Base-by-base conservation (phyloP, 2,888 invertebrate species). In the Xanthia togata region DNA sequence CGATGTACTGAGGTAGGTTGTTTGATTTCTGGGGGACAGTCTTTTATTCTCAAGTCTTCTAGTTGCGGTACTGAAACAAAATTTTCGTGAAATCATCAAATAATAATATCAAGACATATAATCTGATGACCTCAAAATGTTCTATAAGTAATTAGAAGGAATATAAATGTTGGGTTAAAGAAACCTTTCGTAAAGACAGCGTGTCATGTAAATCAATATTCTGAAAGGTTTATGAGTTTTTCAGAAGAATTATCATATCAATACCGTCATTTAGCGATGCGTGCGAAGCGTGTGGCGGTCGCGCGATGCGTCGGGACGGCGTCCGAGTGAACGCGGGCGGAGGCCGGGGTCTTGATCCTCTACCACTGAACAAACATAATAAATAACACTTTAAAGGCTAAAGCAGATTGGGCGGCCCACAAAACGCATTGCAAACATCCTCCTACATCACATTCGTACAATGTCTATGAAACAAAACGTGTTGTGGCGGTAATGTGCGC, bases 301-400 rank as follows among this genome's bases (percentile, higher is more conserved):
- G 97, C 82, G 98, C 97, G 91, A 98, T 98, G 83, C 98, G 97
- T 78, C 98, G 97, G 88, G 98, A 98, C 64, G 98, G 98, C 20
- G 98, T 98, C 86, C 98, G 97, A 73, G 98, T 98, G 94, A 98
- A 98, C 80, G 97, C 96, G 64, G 98, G 98, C 78, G 98, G 98
- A 70, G 98, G 97, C 72, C 96, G 92, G 70, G 95, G 95, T 44
- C 97, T 94, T 74, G 96, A 92, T 12, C 97, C 97, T 84, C 98
- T 96, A 50, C 97, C 98, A 91, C 98, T 98, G 63, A 31, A 75
- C 44, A 76, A 65, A 82, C 14, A 73, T 4, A 63, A 74, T 23
- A 26, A 67, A 67, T 17, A 71, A 47, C 4, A 23, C 31, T 38
- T 70, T 55, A 38, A 50, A 68, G 11, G 50, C 35, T 11, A 11